Evolutionary conservation across 2,888 invertebrate genomes (phyloP).

Genomic region (Schrankia costaestrigalis): DNA sequence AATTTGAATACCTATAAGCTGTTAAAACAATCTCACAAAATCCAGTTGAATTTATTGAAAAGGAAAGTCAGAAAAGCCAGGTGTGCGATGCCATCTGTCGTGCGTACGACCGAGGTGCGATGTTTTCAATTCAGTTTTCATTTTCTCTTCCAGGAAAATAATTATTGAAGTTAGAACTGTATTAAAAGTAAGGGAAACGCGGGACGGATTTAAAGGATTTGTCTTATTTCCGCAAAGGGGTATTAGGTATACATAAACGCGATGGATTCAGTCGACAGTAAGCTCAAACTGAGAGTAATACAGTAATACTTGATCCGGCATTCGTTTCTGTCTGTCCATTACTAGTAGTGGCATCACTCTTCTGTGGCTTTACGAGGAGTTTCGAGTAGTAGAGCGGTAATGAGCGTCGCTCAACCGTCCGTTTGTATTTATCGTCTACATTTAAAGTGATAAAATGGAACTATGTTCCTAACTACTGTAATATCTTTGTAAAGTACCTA

Average conservation of each 20-base stretch:
- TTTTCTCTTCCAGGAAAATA: slow-evolving; percentile 44
- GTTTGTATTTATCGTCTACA: slow-evolving; percentile 31
- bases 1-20: slow-evolving; percentile 35
- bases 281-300: slow-evolving; percentile 32
- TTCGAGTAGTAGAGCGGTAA: slow-evolving; percentile 34
- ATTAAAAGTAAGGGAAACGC: slow-evolving; percentile 33
- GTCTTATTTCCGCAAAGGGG: slow-evolving; percentile 21
- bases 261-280: slow-evolving; percentile 29
- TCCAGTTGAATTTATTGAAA: slow-evolving; percentile 56
- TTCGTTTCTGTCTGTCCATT: slow-evolving; percentile 33
- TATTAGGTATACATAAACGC: slow-evolving; percentile 26
- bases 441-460: slow-evolving; percentile 30
- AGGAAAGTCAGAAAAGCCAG: slow-evolving; percentile 59
- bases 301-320: slow-evolving; percentile 38
- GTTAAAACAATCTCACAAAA: slow-evolving; percentile 31
- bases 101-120: slow-evolving; percentile 24
- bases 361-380: slow-evolving; percentile 36
- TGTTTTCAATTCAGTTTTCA: slow-evolving; percentile 38
- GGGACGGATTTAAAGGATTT: slow-evolving; percentile 27
- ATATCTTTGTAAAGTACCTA: slow-evolving; percentile 21
- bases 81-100: slow-evolving; percentile 49
- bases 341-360: slow-evolving; percentile 32
- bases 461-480: slow-evolving; percentile 27
- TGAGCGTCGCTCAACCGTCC: slow-evolving; percentile 34
- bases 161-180: slow-evolving; percentile 39